Evolutionary conservation across 2,888 invertebrate species (phyloP).

Genomic region (Epirrita christyi): DNA sequence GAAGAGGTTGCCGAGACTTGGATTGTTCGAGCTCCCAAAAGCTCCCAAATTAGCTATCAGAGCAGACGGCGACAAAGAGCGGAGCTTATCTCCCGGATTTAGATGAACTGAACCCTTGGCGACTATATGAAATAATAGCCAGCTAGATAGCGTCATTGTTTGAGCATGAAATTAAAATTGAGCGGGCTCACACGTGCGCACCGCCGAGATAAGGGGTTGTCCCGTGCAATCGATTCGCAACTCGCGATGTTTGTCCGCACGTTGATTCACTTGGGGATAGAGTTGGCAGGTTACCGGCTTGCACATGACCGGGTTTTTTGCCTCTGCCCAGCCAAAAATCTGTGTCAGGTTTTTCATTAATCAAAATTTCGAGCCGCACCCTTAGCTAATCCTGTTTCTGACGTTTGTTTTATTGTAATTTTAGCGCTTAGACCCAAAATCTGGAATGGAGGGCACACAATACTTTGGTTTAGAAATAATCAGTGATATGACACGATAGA

Average conservation of each 20-base stretch:
- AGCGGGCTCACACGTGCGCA: slow-evolving; percentile 84
- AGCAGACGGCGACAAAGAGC: slow-evolving; percentile 75
- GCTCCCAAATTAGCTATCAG: slow-evolving; percentile 76
- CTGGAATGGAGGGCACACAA: too few relatives aligned
- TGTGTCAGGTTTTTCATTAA: too few relatives aligned
- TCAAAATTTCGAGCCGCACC: too few relatives aligned
- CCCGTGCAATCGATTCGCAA: slow-evolving; percentile 71
- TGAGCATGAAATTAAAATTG: slow-evolving; percentile 85
- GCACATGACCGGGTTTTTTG: slow-evolving; percentile 7
- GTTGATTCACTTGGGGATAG: slow-evolving; percentile 69
- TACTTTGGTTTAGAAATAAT: too few relatives aligned
- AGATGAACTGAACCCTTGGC: slow-evolving; percentile 81
- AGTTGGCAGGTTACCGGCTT: slow-evolving; percentile 1
- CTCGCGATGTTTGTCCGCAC: slow-evolving; percentile 65
- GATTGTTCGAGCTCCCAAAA: slow-evolving; percentile 32
- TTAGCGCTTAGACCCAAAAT: too few relatives aligned
- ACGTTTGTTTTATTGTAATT: too few relatives aligned
- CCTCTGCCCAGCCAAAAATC: too few relatives aligned
- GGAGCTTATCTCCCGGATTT: slow-evolving; percentile 80
- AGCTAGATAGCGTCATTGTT: slow-evolving; percentile 83
- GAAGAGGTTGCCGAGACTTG: slow-evolving; percentile 54
- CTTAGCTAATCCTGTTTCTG: too few relatives aligned
- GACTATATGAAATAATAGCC: slow-evolving; percentile 82
- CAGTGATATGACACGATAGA: too few relatives aligned
- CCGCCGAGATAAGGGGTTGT: slow-evolving; percentile 78